These are phyloP conservation scores for Calypte anna DNA, from an alignment of 2,113 vertebrate genomes.

Conservation along the genomic window DNA sequence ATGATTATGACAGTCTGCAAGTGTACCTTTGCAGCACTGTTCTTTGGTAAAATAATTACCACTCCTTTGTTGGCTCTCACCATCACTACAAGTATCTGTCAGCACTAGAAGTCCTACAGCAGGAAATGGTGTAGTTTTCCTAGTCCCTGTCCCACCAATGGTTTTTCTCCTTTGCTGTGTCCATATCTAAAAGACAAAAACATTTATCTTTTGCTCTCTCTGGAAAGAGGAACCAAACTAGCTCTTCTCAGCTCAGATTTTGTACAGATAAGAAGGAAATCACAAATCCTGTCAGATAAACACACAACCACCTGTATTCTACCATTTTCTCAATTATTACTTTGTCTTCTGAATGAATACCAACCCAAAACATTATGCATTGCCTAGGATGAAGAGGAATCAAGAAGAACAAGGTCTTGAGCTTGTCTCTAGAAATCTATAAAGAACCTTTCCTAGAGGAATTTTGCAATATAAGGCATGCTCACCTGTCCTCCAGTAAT, in stretches of 20 bases:
- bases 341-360: not conserved
- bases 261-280: not conserved
- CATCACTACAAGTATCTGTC: not conserved
- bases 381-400: not conserved
- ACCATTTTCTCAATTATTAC: not conserved
- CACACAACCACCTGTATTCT: not conserved
- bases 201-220: not conserved
- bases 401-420: not conserved
- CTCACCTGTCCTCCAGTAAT: not conserved
- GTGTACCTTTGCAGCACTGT: not conserved
- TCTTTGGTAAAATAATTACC: not conserved
- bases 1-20: not conserved
- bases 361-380: not conserved
- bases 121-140: not conserved
- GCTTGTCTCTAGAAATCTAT: not conserved
- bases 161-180: not conserved
- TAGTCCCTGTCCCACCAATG: not conserved
- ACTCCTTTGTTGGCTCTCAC: not conserved
- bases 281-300: not conserved
- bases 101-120: not conserved
- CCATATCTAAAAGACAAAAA: not conserved
- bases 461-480: not conserved
- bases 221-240: not conserved
- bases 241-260: not conserved
- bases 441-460: not conserved